Evolutionary conservation across 2,797 vertebrate species (phyloP), one percentile per base, ranked within the genome.

Genomic region (Brachyalestes nurse): DNA sequence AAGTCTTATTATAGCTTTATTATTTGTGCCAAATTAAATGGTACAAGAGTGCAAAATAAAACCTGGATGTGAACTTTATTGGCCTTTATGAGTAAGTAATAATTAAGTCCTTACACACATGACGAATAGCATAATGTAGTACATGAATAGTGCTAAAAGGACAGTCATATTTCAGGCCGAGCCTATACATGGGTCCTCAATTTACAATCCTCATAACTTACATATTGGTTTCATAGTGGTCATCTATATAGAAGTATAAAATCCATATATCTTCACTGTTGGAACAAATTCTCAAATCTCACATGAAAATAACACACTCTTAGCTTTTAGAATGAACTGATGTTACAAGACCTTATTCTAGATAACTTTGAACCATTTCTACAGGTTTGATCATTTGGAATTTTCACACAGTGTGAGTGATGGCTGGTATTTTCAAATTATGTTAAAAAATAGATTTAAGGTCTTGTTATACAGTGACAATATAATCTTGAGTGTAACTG

Each of bases 1-100:
- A 67, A 61, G 75, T 49, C 64, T 81, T 84, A 78, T 78, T 75
- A 70, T 69, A 78, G 71, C 69, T 6, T 70, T 45, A 61, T 78
- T 64, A 49, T 64, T 28, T 49, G 53, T 72, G 47, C 58, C 57
- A 74, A 77, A 80, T 62, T 12, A 77, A 42, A 78, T 47, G 14
- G 47, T 60, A 40, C 28, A 17, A 14, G 14, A 38, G 42, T 4
- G 38, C 49, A 28, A 16, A 62, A 42, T 23, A n/a, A 53, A 64
- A 55, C 40, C 9, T 51, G 49, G 21, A 71, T 25, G 8, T n/a
- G 64, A 42, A 40, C 38, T 40, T 66, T 66, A 66, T 25, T 80
- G 12, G 25, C 71, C 42, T 58, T 72, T n/a, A 34, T 69, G 4
- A 57, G 17, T 38, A 72, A 17, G 53, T 42, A 73, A 21, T 58